Base-by-base conservation (phyloP, 1,140 invertebrate species). In the Halotydeus destructor region DNA sequence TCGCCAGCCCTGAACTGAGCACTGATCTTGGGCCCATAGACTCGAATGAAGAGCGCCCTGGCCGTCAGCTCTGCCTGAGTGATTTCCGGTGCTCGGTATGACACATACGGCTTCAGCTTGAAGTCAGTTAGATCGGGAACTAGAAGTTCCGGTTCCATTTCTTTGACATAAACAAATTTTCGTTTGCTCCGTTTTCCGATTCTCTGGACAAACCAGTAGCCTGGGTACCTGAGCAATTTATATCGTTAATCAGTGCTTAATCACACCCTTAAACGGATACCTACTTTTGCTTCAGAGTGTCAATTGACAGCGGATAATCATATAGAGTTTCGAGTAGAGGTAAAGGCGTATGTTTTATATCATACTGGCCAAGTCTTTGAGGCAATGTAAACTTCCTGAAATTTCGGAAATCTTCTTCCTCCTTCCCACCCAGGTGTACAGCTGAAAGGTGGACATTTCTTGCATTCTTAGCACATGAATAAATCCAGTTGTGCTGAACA, bases 81-180 rank as follows among this genome's bases (percentile, higher is more conserved):
- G 3, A 88, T 66, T 40, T 83, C 73, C 8, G 67, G 60, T 0
- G 70, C 68, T 59, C 68, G 69, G 52, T 93, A 94, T 0, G 82
- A 83, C 0, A 94, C 88, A 55, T 96, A 96, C 0, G 89, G 83
- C 60, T 88, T 89, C 21, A 96, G 62, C 61, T 72, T 57, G 37
- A 69, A 72, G 47, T 65, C 71, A 49, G 68, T 74, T 3, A 96
- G 60, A 57, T 91, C 73, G 1, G 89, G 89, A 14, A 94, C 86
- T 46, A 96, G 72, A 12, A 94, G 54, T 57, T 93, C 78, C 9
- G 86, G 84, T 47, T 88, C 72, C 72, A 78, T 83, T 69, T 94
- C 86, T n/a, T 75, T 74, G 14, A 93, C 54, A 31, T 52, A 46
- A 3, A 74, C 59, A 58, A 69, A 80, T 12, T 49, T 40, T 22